Base-by-base conservation (phyloP, 2,113 vertebrate species). In the Anthoscopus minutus region DNA sequence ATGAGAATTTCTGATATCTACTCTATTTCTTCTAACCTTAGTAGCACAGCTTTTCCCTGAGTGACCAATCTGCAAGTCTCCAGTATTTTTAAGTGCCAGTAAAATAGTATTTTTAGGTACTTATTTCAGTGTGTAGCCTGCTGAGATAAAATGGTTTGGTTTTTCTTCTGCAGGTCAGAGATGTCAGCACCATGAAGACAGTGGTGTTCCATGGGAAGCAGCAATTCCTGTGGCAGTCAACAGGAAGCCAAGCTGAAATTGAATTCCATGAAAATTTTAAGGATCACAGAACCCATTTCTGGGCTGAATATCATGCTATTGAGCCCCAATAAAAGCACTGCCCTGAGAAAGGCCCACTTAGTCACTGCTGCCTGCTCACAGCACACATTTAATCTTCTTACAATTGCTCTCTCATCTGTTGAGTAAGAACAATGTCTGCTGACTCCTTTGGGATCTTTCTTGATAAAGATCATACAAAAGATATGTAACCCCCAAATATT, bases 181-280 rank as follows among this genome's bases (percentile, higher is more conserved):
- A 99, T 70, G 97, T 97, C 78, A 97, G 98, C 65, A 97, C 97
- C 45, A 96, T 99, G 91, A 99, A 97, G 96, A 99, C 98, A 2
- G 96, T 95, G 4, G 98, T 98, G n/a, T 99, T 99, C 91, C 97
- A 31, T 8, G 98, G 98, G 69, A 98, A 97, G 15, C 98, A 97
- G 64, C 97, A 98, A 5, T 98, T 99, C 96, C 97, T 97, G 94
- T 99, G 99, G 99, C 98, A 98, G 20, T 99, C 99, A 0, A 96
- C 97, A 11, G 98, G 99, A 92, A 99, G 98, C 93, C 98, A 98
- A 92, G 99, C 98, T 4, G 99, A 99, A 96, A 94, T 99, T 69
- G 99, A 99, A 85, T 99, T 99, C 92, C 98, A 99, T 44, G 98
- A 98, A 60, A 98, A 98, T 22, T 98, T 99, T 93, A 97, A 98